Evolutionary conservation across 1,140 invertebrate species (phyloP).

Genomic region (Sesamia nonagrioides): DNA sequence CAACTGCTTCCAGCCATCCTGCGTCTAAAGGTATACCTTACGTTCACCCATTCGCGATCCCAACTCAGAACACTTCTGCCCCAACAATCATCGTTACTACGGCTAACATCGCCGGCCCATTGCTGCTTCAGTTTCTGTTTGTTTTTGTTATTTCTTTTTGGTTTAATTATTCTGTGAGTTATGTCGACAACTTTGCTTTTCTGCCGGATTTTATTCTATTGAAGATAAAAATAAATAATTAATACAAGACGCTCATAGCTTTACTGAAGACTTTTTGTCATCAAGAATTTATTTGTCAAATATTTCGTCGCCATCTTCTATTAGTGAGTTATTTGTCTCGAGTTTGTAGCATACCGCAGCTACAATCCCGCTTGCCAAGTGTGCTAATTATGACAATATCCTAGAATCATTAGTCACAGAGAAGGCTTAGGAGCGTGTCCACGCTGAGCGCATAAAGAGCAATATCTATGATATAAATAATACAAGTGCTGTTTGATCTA

Average conservation of each 20-base stretch:
- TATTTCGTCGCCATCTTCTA: not conserved
- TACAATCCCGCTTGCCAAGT: conserved; percentile 10
- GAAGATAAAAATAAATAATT: no score
- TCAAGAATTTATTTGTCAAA: not conserved
- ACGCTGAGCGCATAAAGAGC: not conserved
- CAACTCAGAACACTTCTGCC: no score
- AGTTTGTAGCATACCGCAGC: not conserved
- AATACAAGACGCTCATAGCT: not conserved
- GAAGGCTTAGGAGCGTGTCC: not conserved
- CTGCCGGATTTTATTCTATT: no score
- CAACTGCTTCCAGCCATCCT: no score
- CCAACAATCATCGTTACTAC: no score
- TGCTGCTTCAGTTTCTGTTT: no score
- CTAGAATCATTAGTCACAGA: conserved; percentile 21
- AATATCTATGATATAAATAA: conserved; percentile 25
- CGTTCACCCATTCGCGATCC: no score
- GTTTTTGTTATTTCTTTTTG: no score
- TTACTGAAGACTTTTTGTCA: not conserved
- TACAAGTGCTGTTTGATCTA: conserved; percentile 13
- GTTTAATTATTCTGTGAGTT: no score
- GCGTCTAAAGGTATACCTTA: no score
- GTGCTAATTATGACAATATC: conserved; percentile 27
- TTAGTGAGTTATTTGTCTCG: not conserved
- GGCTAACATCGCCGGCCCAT: no score
- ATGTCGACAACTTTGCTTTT: no score